Evolutionary conservation across 2,113 vertebrate genomes (phyloP), one percentile per base, ranked within the genome.

Genomic region (Chaenocephalus aceratus): DNA sequence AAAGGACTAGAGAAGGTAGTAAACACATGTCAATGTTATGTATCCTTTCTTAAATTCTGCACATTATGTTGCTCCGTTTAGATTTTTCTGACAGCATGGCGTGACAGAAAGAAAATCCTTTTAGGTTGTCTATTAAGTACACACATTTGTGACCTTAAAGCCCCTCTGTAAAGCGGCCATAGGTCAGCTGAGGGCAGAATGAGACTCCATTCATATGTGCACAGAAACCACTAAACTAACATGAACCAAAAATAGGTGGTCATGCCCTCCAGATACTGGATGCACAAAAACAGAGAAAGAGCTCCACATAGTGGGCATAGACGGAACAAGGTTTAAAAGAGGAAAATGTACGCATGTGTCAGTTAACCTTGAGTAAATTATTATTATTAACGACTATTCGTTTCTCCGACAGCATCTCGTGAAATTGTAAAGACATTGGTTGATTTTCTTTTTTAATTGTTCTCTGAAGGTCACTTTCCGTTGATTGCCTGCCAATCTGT

Each of bases 281-380:
- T 49, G 30, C 4, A 21, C 1, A 71, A 59, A 16, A 3, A 71
- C 46, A 71, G 56, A 78, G 41, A 79, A 63, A 79, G 60, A 82
- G 91, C 90, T 41, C 90, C 92, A 84, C 91, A 26, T 44, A 5
- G 90, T 93, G 93, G 91, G 71, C 13, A 41, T 41, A 5, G 3
- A 3, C 21, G 41, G 36, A 41, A 41, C 5, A 7, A 6, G 5
- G 36, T 41, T 41, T 41, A 7, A 41, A 41, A 41, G 7, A 41
- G 36, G 36, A 41, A 5, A 5, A 41, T 7, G 7, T 7, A 7
- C 36, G 36, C 5, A 9, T 30, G 12, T 57, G 74, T 60, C 3
- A 12, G 8, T 56, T 12, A 36, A 61, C 9, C 12, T 65, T 26
- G 13, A 46, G 10, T 48, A 1, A 30, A 30, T 30, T 30, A 30